Conservation (phyloP, 2,113 vertebrate genomes). For the Holacanthus passer region DNA sequence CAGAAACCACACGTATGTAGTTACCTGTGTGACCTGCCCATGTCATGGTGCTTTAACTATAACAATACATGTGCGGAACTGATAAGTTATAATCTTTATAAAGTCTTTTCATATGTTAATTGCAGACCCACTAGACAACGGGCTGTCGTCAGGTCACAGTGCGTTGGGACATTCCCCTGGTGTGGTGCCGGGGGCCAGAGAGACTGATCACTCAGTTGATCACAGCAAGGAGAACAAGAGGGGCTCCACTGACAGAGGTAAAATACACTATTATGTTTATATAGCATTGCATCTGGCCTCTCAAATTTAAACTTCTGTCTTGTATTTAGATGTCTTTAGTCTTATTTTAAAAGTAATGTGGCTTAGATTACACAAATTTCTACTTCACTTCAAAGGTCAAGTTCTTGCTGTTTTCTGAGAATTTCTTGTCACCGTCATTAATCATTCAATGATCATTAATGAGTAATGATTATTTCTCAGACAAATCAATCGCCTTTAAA, state of each 20-base stretch:
- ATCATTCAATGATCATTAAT: conserved; percentile 60
- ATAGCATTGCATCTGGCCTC: too few species aligned
- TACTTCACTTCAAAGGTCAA: conserved; percentile 37
- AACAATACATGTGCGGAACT: background rate
- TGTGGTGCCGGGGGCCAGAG: conserved; percentile 88
- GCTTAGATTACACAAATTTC: background rate
- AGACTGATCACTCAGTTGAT: conserved; percentile 91
- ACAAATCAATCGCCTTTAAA: conserved; percentile 54
- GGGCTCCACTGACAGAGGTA: conserved; percentile 93
- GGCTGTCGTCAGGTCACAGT: conserved; percentile 91
- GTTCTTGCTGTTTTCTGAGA: conserved; percentile 35
- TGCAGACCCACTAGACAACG: conserved; percentile 92
- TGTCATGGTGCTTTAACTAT: background rate
- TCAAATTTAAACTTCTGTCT: too few species aligned
- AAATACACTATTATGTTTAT: background rate
- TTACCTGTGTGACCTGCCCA: background rate
- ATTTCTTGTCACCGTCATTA: conserved; percentile 54
- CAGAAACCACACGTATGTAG: conserved; percentile 92
- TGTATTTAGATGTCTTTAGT: background rate
- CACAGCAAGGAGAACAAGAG: conserved; percentile 92
- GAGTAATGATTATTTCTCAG: conserved; percentile 61
- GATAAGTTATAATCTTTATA: background rate
- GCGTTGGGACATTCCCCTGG: conserved; percentile 93
- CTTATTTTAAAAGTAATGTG: background rate
- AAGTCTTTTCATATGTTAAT: conserved; percentile 11